A percentile compares a stretch with the other conserved stretches of the same genome.
Evolutionary conservation across 2,797 vertebrate species (phyloP).

Genomic region (Botia kubotai): DNA sequence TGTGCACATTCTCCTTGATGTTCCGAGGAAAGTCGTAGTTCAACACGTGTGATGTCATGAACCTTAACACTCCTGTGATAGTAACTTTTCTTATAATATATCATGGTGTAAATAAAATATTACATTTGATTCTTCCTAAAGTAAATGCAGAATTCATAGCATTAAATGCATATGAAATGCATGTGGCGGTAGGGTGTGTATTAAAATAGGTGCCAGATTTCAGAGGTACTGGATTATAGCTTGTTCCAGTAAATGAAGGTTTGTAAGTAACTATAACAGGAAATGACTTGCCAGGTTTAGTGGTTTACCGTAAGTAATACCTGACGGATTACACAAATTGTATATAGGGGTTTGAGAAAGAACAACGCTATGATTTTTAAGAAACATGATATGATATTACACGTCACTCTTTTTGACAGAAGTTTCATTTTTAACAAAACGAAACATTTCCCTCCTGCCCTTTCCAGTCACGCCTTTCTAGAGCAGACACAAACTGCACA

Average conservation of each 20-base stretch:
- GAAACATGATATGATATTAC: background rate
- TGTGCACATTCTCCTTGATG: conserved; percentile 95
- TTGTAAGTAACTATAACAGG: background rate
- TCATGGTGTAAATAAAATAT: too few relatives aligned
- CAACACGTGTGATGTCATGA: conserved; percentile 90
- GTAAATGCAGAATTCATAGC: too few relatives aligned
- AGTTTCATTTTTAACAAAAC: conserved; percentile 12
- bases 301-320: too few relatives aligned
- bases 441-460: too few relatives aligned
- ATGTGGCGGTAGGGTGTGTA: too few relatives aligned
- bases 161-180: too few relatives aligned
- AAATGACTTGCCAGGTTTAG: background rate
- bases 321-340: background rate
- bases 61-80: conserved; percentile 56
- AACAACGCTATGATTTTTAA: background rate
- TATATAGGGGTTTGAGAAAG: background rate
- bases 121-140: too few relatives aligned
- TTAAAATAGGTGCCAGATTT: too few relatives aligned
- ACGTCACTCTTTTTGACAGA: background rate
- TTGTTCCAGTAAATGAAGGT: too few relatives aligned
- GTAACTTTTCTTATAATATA: too few relatives aligned
- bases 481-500: background rate
- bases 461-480: background rate
- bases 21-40: conserved; percentile 96
- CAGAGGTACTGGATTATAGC: too few relatives aligned